These are phyloP conservation scores for Danaus chrysippus DNA, from an alignment of 2,888 invertebrate genomes.

Conservation along the genomic window DNA sequence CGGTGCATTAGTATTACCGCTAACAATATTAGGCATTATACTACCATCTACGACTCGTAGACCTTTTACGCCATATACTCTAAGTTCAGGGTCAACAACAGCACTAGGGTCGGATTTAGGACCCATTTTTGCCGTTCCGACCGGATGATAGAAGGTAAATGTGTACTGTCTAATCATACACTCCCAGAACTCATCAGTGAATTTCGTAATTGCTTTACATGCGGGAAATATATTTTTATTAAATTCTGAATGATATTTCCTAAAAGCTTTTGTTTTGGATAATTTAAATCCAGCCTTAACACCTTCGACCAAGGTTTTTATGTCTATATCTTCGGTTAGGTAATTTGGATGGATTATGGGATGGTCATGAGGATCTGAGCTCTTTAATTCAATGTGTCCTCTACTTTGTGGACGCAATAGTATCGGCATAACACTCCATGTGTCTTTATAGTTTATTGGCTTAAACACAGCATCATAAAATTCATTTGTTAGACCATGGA, in stretches of 20 bases:
- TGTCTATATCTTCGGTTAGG: conserved; percentile 76
- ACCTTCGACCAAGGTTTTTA: conserved; percentile 78
- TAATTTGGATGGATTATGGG: conserved; percentile 85
- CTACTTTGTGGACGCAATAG: conserved; percentile 80
- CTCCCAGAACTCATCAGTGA: conserved; percentile 81
- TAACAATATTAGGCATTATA: conserved; percentile 87
- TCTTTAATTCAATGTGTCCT: conserved; percentile 79
- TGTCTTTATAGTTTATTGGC: too few species aligned
- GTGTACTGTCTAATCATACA: conserved; percentile 81
- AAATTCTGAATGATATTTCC: too few species aligned
- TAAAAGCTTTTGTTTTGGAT: too few species aligned
- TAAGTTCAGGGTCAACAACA: conserved; percentile 83
- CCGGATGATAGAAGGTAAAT: conserved; percentile 63
- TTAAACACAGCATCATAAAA: conserved; percentile 77
- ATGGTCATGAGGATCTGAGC: conserved; percentile 82
- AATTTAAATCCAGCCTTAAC: conserved; percentile 60
- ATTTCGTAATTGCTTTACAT: conserved; percentile 73
- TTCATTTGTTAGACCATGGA: conserved; percentile 67
- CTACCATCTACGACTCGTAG: conserved; percentile 87
- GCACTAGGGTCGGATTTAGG: conserved; percentile 74
- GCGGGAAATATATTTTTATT: conserved; percentile 46
- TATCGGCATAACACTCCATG: conserved; percentile 69
- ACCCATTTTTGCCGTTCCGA: conserved; percentile 72
- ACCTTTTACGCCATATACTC: conserved; percentile 79
- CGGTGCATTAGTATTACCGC: conserved; percentile 90